phyloP scores from a whole-genome alignment of 2,113 vertebrate species.

The Indicator indicator region DNA sequence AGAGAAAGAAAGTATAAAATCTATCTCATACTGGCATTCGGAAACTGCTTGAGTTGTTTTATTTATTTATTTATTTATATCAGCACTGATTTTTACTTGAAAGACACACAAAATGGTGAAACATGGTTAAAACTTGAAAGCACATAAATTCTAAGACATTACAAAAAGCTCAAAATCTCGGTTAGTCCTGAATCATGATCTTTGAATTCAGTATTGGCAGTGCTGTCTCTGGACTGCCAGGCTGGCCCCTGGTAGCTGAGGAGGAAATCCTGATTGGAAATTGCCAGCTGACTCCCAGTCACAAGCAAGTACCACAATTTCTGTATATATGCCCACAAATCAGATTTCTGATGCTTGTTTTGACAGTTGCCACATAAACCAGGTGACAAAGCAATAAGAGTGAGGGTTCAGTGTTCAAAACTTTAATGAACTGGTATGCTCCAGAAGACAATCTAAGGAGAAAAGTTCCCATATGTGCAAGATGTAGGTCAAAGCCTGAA shows the following conservation, averaged over 20 bases:
- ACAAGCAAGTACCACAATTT: not conserved
- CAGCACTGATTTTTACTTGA: not conserved
- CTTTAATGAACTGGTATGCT: conserved; percentile 28
- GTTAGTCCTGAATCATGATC: not conserved
- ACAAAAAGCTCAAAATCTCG: not conserved
- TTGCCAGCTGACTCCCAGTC: not conserved
- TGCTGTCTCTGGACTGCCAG: not conserved
- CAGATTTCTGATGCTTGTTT: conserved; percentile 14
- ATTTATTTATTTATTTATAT: not conserved
- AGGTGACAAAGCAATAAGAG: conserved; percentile 24
- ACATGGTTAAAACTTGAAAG: not conserved
- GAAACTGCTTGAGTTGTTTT: not conserved
- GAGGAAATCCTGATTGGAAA: not conserved
- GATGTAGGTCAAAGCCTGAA: conserved; percentile 29
- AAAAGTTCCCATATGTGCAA: not conserved
- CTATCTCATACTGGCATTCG: not conserved
- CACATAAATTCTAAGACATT: not conserved
- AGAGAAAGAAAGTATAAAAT: not conserved
- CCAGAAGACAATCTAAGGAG: not conserved
- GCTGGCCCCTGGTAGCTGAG: not conserved
- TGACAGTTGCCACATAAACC: conserved; percentile 1
- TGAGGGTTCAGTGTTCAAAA: conserved; percentile 35
- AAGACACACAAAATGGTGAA: not conserved
- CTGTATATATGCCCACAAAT: conserved; percentile 28
- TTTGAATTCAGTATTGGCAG: not conserved